These are phyloP conservation scores for Catocala fraxini DNA, from an alignment of 2,888 invertebrate genomes.

Conservation along the genomic window DNA sequence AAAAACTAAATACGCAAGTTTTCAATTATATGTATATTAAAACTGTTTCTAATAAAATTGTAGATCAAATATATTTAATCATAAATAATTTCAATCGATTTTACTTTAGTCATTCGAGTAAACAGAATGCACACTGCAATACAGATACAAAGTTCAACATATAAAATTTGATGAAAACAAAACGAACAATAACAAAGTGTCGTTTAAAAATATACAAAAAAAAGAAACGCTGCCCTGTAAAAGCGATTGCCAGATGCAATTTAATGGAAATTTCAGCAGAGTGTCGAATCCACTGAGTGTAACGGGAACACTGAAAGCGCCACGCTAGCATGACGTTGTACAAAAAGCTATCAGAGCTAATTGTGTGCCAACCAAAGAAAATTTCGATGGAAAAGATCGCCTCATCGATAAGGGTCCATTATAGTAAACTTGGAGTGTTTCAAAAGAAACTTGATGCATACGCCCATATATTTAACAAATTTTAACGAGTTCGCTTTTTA, in stretches of 20 bases:
- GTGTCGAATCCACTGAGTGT: conserved; percentile 40
- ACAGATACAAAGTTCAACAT: no score
- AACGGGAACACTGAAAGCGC: conserved; percentile 35
- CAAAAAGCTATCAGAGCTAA: conserved; percentile 83
- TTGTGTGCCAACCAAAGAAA: conserved; percentile 83
- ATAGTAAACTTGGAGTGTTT: conserved; percentile 76
- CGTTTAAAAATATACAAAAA: conserved; percentile 1
- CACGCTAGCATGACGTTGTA: conserved; percentile 76
- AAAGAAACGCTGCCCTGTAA: neutral
- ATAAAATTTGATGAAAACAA: no score
- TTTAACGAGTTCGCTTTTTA: conserved; percentile 70
- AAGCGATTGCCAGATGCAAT: conserved; percentile 11
- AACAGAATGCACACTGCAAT: no score
- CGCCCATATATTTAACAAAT: conserved; percentile 65
- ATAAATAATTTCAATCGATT: no score
- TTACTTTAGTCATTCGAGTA: no score
- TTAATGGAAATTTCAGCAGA: conserved; percentile 9
- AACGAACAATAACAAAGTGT: no score
- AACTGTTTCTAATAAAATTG: no score
- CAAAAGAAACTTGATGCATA: conserved; percentile 72
- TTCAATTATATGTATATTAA: no score
- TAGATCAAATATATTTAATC: no score
- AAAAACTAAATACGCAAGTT: no score
- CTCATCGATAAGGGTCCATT: conserved; percentile 76
- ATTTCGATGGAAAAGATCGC: conserved; percentile 77